Base-by-base conservation (phyloP, 2,113 vertebrate genomes). In the Prunella himalayana region DNA sequence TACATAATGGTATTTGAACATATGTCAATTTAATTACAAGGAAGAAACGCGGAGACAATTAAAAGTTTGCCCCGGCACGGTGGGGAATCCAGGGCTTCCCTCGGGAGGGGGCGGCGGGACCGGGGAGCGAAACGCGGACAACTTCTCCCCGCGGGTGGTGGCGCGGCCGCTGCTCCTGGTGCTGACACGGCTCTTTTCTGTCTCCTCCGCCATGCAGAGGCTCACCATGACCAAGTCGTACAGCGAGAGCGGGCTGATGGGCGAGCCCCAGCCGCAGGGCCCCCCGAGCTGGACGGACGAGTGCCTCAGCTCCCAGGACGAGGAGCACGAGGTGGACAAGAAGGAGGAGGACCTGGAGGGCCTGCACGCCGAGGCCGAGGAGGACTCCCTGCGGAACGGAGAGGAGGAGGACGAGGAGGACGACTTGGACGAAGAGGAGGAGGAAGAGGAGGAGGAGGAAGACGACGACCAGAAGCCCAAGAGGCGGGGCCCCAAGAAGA, bases 401-500 rank as follows among this genome's bases (percentile, higher is more conserved):
- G 97, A 97, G 24, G 98, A 98, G 68, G 98, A 98, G 39, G 98
- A 98, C 54, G 97, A 97, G n/a, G 98, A 98, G 15, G 96, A 97
- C 30, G 98, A 98, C 27, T 96, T 99, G 10, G 99, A 98, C 3
- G 98, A 98, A 10, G 98, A 98, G 5, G 99, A 99, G 20, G 99
- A 99, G 2, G 99, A 99, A 1, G 99, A 99, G 16, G 99, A 99
- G 19, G 99, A 99, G 27, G 98, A 99, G 16, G 99, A 99, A 0
- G 99, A 99, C 4, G 99, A 99, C 13, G 99, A 99, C 60, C 98
- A 98, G 94, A 99, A 99, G 93, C 99, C 99, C 79, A 99, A 99
- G 93, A 97, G 99, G 66, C 98, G 99, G 19, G 99, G 99, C 22
- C 99, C 99, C 25, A 99, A 99, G 95, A 99, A 99, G 98, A 99